Conservation (phyloP, 2,113 vertebrate species). For the Limanda limanda region DNA sequence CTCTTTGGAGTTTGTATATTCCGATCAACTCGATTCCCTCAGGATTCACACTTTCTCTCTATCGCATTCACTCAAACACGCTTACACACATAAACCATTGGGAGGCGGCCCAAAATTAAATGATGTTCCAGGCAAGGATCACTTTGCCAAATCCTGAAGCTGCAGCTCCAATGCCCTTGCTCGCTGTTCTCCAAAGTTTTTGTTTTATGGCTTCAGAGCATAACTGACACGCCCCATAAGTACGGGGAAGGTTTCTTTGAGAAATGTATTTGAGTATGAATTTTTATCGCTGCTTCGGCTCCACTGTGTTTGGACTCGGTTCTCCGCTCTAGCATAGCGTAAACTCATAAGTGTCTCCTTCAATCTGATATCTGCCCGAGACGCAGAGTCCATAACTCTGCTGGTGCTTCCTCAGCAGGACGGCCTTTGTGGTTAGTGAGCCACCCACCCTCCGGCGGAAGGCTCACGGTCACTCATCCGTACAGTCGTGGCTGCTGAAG, state of each 20-base stretch:
- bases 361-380: slow-evolving; percentile 23
- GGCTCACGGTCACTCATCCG: slow-evolving; percentile 61
- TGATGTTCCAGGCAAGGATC: slow-evolving; percentile 46
- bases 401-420: slow-evolving; percentile 54
- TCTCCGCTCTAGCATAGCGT: slow-evolving; percentile 5
- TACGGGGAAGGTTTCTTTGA: slow-evolving; percentile 28
- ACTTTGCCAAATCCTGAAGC: slow-evolving; percentile 30
- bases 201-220: slow-evolving; percentile 59
- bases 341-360: slow-evolving; percentile 29
- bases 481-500: slow-evolving; percentile 42
- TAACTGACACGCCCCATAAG: slow-evolving; percentile 34
- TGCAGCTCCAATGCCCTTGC: slow-evolving; percentile 47
- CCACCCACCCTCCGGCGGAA: slow-evolving; percentile 27
- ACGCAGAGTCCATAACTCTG: slow-evolving; percentile 41
- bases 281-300: slow-evolving; percentile 27
- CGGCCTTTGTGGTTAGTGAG: slow-evolving; percentile 58
- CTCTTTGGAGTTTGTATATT: slow-evolving; percentile 34
- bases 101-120: slow-evolving; percentile 56
- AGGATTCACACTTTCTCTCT: slow-evolving; percentile 12
- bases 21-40: slow-evolving; percentile 33
- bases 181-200: slow-evolving; percentile 54
- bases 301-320: slow-evolving; percentile 23
- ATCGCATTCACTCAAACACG: slow-evolving; percentile 19
- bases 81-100: slow-evolving; percentile 21
- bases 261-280: slow-evolving; percentile 26